phyloP scores from a whole-genome alignment of 2,113 vertebrate genomes.

The Amphiprion ocellaris region DNA sequence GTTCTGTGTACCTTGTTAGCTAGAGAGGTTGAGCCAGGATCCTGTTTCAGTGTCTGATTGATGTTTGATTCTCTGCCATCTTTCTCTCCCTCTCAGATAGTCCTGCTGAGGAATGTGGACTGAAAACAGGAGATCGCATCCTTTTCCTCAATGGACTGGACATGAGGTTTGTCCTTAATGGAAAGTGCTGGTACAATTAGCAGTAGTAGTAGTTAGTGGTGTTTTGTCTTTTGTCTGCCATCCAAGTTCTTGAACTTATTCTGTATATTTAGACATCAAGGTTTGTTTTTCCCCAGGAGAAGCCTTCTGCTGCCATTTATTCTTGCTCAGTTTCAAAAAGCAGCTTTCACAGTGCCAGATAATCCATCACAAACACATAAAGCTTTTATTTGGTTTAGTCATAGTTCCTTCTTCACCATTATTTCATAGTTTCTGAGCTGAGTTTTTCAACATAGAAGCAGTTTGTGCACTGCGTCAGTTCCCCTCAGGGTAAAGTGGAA shows the following conservation, averaged over 20 bases:
- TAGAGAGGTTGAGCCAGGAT: conserved; percentile 3
- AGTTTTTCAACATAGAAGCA: neutral
- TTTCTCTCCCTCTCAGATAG: conserved; percentile 86
- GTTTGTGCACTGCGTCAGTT: neutral
- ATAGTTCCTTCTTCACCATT: neutral
- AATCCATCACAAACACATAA: conserved; percentile 31
- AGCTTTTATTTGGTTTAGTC: conserved; percentile 25
- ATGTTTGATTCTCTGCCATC: conserved; percentile 34
- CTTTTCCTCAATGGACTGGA: conserved; percentile 98
- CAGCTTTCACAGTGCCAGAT: conserved; percentile 13
- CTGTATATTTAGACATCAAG: conserved; percentile 34
- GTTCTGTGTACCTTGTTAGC: conserved; percentile 57
- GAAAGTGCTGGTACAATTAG: neutral
- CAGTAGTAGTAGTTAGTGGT: conserved; percentile 18
- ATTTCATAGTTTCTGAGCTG: neutral
- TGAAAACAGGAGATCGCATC: conserved; percentile 94
- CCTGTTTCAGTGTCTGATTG: neutral
- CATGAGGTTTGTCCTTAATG: conserved; percentile 90
- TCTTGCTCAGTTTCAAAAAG: conserved; percentile 16
- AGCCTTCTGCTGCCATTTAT: conserved; percentile 37
- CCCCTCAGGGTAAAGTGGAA: neutral
- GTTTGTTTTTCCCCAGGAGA: conserved; percentile 25
- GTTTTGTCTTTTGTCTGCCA: conserved; percentile 6
- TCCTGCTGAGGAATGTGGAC: conserved; percentile 94
- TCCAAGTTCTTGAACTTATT: conserved; percentile 13